Evolutionary conservation across 2,113 vertebrate species (phyloP).

Genomic region (Chloropsis cyanopogon): DNA sequence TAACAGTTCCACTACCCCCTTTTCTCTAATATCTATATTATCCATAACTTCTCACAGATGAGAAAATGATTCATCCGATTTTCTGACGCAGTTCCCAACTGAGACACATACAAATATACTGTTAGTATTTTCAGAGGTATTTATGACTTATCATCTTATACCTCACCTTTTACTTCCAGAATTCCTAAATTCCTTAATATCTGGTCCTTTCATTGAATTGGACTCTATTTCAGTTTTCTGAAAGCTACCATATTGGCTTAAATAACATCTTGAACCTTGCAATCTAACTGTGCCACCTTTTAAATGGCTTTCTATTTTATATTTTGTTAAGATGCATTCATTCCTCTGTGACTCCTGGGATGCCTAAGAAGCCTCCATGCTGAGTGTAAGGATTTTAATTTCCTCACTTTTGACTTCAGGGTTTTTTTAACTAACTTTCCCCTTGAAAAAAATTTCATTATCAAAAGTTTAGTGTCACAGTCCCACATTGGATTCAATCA

Average conservation of each 20-base stretch:
- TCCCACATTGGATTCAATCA: slow-evolving; percentile 31
- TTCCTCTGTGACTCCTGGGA: slow-evolving; percentile 57
- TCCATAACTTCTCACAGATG: neutral
- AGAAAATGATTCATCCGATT: neutral
- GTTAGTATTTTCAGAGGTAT: neutral
- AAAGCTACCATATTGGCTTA: neutral
- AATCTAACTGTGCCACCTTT: neutral
- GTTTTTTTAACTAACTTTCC: slow-evolving; percentile 34
- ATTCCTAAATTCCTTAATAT: neutral
- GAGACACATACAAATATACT: neutral
- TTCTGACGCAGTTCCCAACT: neutral
- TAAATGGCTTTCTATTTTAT: slow-evolving; percentile 29
- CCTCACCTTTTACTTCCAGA: neutral
- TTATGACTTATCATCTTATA: neutral
- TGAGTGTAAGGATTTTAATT: slow-evolving; percentile 67
- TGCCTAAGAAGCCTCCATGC: slow-evolving; percentile 62
- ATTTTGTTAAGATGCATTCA: slow-evolving; percentile 62
- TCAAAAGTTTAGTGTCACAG: slow-evolving; percentile 59
- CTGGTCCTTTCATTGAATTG: neutral
- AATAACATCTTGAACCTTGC: neutral
- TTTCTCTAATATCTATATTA: neutral
- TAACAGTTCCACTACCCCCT: accelerated
- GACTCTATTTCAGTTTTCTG: neutral
- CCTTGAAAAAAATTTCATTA: slow-evolving; percentile 46
- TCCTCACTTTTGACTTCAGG: slow-evolving; percentile 57